phyloP scores from a whole-genome alignment of 2,888 invertebrate genomes.

The Aporophyla nigra region DNA sequence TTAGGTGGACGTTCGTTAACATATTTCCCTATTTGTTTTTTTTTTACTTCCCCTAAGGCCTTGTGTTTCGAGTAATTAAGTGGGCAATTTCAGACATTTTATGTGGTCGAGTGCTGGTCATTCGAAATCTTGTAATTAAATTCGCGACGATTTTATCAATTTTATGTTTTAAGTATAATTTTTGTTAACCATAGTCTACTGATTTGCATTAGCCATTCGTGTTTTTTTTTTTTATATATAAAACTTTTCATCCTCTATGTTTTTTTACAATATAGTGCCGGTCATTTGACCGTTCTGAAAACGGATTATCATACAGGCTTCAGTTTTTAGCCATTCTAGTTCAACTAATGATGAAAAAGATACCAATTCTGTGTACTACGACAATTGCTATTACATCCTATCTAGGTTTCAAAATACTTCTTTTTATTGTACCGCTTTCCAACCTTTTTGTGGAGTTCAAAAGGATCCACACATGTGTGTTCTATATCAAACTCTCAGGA shows the following conservation, averaged over 20 bases:
- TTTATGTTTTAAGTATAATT: slow-evolving; percentile 22
- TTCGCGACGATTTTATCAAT: slow-evolving; percentile 14
- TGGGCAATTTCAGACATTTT: slow-evolving; percentile 43
- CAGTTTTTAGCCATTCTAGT: slow-evolving; percentile 41
- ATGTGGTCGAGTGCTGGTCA: slow-evolving; percentile 18
- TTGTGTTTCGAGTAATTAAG: slow-evolving; percentile 52
- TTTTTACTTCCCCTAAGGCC: slow-evolving; percentile 43
- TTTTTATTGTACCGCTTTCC: slow-evolving; percentile 40
- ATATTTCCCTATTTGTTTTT: slow-evolving; percentile 55
- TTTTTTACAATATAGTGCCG: slow-evolving; percentile 30
- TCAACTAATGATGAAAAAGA: slow-evolving; percentile 38
- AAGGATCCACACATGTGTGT: slow-evolving; percentile 66
- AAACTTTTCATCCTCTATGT: slow-evolving; percentile 18
- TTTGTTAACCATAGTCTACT: slow-evolving; percentile 1
- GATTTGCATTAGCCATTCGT: slow-evolving; percentile 29
- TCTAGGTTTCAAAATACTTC: slow-evolving; percentile 35
- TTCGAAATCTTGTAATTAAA: slow-evolving; percentile 22
- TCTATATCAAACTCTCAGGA: slow-evolving; percentile 64
- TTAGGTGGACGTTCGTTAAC: slow-evolving; percentile 47
- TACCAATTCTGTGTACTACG: slow-evolving; percentile 33
- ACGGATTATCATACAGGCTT: slow-evolving; percentile 49
- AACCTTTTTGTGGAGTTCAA: slow-evolving; percentile 64
- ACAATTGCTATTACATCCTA: slow-evolving; percentile 40
- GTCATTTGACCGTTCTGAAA: slow-evolving; percentile 22
- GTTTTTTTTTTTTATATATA: neutral